Conservation (phyloP, 2,113 vertebrate genomes). For the Hypomesus transpacificus region DNA sequence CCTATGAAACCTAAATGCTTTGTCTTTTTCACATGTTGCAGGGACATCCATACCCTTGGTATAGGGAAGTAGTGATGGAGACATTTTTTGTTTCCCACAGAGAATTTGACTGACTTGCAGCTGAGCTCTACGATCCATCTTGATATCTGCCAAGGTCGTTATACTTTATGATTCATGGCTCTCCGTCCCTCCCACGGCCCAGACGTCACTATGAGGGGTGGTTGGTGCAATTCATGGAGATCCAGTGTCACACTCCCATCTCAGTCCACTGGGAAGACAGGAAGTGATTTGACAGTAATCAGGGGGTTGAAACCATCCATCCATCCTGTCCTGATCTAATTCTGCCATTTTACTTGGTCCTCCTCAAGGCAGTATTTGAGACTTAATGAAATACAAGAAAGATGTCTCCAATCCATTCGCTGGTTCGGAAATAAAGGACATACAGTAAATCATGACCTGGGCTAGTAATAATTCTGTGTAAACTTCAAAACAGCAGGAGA, state of each 20-base stretch:
- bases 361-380: neutral
- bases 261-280: conserved; percentile 27
- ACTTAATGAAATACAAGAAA: too few relatives aligned
- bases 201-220: conserved; percentile 43
- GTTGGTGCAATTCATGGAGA: conserved; percentile 49
- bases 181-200: conserved; percentile 16
- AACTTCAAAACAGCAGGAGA: too few relatives aligned
- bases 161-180: conserved; percentile 38
- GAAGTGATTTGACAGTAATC: conserved; percentile 42
- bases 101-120: conserved; percentile 3
- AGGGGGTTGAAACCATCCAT: conserved; percentile 22
- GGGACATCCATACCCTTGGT: too few relatives aligned
- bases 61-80: too few relatives aligned
- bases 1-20: neutral
- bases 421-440: too few relatives aligned
- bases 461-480: too few relatives aligned
- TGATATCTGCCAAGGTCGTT: conserved; percentile 32
- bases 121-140: conserved; percentile 19
- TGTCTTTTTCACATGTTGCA: neutral
- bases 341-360: conserved; percentile 7
- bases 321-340: conserved; percentile 32
- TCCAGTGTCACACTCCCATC: conserved; percentile 40
- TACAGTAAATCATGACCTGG: too few relatives aligned
- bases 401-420: too few relatives aligned
- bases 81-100: neutral